Base-by-base conservation (phyloP, 2,113 vertebrate species). In the Nerophis lumbriciformis region DNA sequence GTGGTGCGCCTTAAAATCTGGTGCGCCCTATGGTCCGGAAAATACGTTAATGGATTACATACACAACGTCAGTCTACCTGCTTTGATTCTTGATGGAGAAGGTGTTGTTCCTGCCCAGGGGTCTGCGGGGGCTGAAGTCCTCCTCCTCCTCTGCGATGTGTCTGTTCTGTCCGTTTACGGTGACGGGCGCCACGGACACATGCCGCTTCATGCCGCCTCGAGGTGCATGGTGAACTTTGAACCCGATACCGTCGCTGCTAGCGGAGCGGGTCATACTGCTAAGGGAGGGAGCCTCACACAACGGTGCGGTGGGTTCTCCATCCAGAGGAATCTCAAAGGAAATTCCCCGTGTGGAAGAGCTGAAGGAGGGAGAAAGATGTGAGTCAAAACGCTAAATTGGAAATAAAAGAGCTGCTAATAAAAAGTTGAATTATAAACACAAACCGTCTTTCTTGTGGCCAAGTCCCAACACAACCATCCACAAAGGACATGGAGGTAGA, bases 261-360 rank as follows among this genome's bases (percentile, higher is more conserved):
- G 93, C 78, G 5, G 95, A 99, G 77, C 96, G 91, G 3, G 89
- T 92, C 70, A 98, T 93, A 37, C 90, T 90, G 1, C 68, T 59
- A 71, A 75, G 87, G 59, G 72, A 76, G 45, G 89, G 68, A 10
- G 54, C 67, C 56, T 89, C 38, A 54, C 86, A 50, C 4, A 79
- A 76, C 4, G 73, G 87, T 52, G 85, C 45, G 48, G 58, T 84
- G 54, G 89, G 88, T 69, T 95, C 95, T 72, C 92, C 94, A 65
- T 97, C 95, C 80, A 99, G 92, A 71, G 95, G 93, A 81, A 99
- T 98, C 78, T 98, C 94, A 89, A 98, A 99, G 0, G 95, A 98
- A 71, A 99, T 95, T 60, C 95, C 95, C 54, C 94, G 93, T 37
- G 92, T 76, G 4, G 94, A 92, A 42, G 94, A 94, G 67, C 96